Evolutionary conservation across 2,113 vertebrate species (phyloP).

Genomic region (Clarias batrachus): DNA sequence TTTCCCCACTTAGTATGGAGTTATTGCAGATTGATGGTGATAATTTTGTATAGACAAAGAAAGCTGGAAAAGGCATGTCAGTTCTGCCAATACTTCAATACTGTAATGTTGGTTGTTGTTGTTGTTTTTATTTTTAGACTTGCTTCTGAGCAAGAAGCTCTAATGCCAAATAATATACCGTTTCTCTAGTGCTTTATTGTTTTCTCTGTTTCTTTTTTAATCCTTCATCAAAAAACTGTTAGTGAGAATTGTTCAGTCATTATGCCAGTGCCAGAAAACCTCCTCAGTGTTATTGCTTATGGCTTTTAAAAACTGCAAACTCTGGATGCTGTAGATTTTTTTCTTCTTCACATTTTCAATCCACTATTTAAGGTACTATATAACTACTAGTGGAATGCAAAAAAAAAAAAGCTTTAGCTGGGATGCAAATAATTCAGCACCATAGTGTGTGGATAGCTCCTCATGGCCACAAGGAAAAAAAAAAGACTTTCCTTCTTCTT

Average conservation of each 20-base stretch:
- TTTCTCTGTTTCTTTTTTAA: background rate
- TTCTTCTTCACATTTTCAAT: background rate
- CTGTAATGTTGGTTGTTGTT: too few species aligned
- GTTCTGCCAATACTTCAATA: background rate
- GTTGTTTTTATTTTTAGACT: background rate
- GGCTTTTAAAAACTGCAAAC: background rate
- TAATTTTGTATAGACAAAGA: background rate
- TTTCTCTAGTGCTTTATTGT: background rate
- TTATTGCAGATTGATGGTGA: background rate
- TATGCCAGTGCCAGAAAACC: background rate
- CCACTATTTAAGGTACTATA: background rate
- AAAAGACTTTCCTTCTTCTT: background rate
- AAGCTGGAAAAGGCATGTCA: background rate
- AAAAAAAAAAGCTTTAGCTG: background rate
- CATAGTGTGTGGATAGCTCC: constrained; percentile 15
- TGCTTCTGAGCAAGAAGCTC: background rate
- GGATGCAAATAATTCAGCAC: constrained; percentile 36
- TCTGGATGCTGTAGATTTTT: background rate
- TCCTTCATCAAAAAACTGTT: background rate
- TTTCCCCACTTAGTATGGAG: background rate
- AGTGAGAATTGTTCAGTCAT: background rate
- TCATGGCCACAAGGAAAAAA: background rate
- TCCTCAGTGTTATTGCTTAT: background rate
- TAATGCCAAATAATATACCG: background rate
- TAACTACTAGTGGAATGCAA: background rate